These are phyloP conservation scores for Theonella swinhoei DNA, from an alignment of 37 sponge, comb jelly and placozoan genomes.

Conservation along the genomic window DNA sequence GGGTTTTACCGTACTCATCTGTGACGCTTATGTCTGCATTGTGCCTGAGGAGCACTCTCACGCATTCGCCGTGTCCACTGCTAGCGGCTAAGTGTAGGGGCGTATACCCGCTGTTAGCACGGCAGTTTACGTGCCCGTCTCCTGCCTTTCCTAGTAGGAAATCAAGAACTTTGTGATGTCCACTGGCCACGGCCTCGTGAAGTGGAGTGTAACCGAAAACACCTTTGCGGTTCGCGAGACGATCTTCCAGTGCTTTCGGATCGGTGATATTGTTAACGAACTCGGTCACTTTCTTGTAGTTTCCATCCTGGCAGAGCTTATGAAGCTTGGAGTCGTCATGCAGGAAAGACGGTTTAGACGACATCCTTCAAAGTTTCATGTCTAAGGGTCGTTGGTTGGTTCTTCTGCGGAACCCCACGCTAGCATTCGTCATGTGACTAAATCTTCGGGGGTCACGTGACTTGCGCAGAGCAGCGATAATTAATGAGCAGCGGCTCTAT, in stretches of 20 bases:
- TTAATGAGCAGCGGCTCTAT: too few species aligned
- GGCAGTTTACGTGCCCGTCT: constrained; percentile 65
- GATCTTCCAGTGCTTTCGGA: constrained; percentile 15
- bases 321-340: constrained; percentile 62
- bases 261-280: constrained; percentile 27
- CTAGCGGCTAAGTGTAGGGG: constrained; percentile 85
- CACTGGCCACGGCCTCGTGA: constrained; percentile 75
- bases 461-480: too few species aligned
- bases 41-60: constrained; percentile 46
- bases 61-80: constrained; percentile 73
- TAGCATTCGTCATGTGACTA: too few species aligned
- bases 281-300: constrained; percentile 44
- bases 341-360: constrained; percentile 28
- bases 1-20: constrained; percentile 80
- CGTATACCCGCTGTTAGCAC: constrained; percentile 84
- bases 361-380: too few species aligned
- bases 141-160: constrained; percentile 27
- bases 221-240: constrained; percentile 62
- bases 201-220: constrained; percentile 91
- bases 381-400: too few species aligned
- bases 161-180: constrained; percentile 54
- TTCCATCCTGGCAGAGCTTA: constrained; percentile 67
- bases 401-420: too few species aligned
- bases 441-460: too few species aligned
- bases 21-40: constrained; percentile 62